Percentiles rank a stretch among this genome's conserved stretches.
phyloP scores from a whole-genome alignment of 2,888 invertebrate species.

The Odontocolon sp. region DNA sequence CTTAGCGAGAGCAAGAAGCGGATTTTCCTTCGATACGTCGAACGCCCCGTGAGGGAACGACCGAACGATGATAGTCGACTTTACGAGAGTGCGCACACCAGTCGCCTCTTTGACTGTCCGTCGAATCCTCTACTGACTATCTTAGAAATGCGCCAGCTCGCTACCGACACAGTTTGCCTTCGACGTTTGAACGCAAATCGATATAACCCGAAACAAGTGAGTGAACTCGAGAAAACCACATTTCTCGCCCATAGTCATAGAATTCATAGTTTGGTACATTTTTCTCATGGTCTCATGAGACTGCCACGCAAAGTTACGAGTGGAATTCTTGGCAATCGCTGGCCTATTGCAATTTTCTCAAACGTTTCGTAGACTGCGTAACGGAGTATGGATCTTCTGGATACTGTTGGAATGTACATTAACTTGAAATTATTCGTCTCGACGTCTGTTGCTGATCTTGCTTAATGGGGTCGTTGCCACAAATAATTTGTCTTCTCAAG shows the following conservation, averaged over 20 bases:
- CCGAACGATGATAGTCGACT: slow-evolving; percentile 27
- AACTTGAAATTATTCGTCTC: slow-evolving; percentile 17
- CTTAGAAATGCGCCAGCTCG: not conserved
- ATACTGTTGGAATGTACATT: slow-evolving; percentile 54
- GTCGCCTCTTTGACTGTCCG: slow-evolving; percentile 3
- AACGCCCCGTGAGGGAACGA: slow-evolving; percentile 7
- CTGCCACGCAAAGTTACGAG: slow-evolving; percentile 11
- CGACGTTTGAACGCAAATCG: slow-evolving; percentile 5
- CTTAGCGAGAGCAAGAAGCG: slow-evolving; percentile 15
- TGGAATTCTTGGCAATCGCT: slow-evolving; percentile 34
- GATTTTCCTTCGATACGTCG: slow-evolving; percentile 37
- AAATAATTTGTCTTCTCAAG: too few species aligned
- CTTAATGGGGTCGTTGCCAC: not conserved
- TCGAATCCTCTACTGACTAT: slow-evolving; percentile 4
- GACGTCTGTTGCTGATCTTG: not conserved
- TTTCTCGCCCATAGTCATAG: not conserved
- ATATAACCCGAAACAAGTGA: slow-evolving; percentile 24
- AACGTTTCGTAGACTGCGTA: not conserved
- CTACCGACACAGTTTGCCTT: not conserved
- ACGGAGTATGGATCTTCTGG: slow-evolving; percentile 12
- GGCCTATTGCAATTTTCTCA: slow-evolving; percentile 7
- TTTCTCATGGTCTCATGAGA: slow-evolving; percentile 18
- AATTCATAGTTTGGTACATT: slow-evolving; percentile 16
- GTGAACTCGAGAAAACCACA: not conserved
- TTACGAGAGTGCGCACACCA: slow-evolving; percentile 35